Base-by-base conservation (phyloP, 2,113 vertebrate genomes). In the Equus przewalskii region DNA sequence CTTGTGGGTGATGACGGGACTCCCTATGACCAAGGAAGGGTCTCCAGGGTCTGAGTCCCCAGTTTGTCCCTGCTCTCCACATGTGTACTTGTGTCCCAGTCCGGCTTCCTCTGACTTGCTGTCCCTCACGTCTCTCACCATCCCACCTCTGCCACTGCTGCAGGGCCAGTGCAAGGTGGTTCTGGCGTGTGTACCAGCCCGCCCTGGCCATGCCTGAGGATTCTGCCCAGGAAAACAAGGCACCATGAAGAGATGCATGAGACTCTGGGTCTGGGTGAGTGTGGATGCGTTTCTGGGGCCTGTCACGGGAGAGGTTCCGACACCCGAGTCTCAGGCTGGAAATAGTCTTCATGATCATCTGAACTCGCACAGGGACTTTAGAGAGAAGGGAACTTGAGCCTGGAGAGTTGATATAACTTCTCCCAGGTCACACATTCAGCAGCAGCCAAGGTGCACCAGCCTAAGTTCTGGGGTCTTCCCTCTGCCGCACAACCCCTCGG, bases 211-310 rank as follows among this genome's bases (percentile, higher is more conserved):
- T 0, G 7, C 19, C 58, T n/a, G 54, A 86, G 33, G 70, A 72
- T 7, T 44, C 30, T 19, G 46, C 33, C 41, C 4, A 36, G 72
- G 65, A 84, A 54, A 91, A 73, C 1, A 41, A 78, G 60, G 56
- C 18, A 26, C 30, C 18, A 5, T 1, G 19, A 58, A 72, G 49
- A 56, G 67, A 19, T 0, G 4, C 21, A 3, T 0, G 0, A 1
- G 75, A 60, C 58, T 70, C 16, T 6, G 82, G 46, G 15, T 36
- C 15, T 46, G 30, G 26, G 2, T 28, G 24, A 64, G n/a, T 69
- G 4, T 28, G 46, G 14, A 41, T 18, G 10, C 0, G 1, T n/a
- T 26, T 58, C 46, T 24, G 28, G 56, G 56, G 51, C 80, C 73
- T 81, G 15, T 30, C 36, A 5, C 21, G 33, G 36, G 14, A 78